A percentile compares a stretch with the other conserved stretches of the same genome.
These are phyloP conservation scores for Reinhardtius hippoglossoides DNA, from an alignment of 2,113 vertebrate species.

Conservation along the genomic window DNA sequence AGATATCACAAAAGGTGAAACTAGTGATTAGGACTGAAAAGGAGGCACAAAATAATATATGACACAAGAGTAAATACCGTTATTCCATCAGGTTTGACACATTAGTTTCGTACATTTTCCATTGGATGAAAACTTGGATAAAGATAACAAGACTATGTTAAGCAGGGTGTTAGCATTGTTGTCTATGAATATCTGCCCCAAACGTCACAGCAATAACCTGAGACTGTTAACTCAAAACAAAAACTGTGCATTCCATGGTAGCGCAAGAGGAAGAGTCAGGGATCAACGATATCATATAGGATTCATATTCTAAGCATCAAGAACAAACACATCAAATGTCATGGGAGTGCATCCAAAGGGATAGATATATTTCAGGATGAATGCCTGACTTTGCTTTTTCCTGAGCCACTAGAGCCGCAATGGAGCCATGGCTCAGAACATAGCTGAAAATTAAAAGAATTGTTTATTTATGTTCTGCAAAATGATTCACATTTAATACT, in stretches of 20 bases:
- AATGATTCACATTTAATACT: constrained; percentile 1
- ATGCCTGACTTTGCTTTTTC: background rate
- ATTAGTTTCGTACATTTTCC: too few species aligned
- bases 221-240: background rate
- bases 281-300: background rate
- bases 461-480: background rate
- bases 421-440: background rate
- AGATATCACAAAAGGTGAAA: too few species aligned
- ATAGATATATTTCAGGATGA: background rate
- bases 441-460: background rate
- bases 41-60: too few species aligned
- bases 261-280: too few species aligned
- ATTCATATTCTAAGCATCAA: background rate
- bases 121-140: too few species aligned
- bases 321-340: too few species aligned
- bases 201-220: too few species aligned
- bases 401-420: background rate
- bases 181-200: background rate
- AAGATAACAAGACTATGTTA: background rate
- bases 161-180: background rate
- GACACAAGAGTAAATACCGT: too few species aligned
- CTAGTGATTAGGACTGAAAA: too few species aligned
- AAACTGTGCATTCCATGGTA: too few species aligned
- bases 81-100: too few species aligned
- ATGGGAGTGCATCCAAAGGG: background rate